phyloP scores from a whole-genome alignment of 2,113 vertebrate genomes.

The Leucopsar rothschildi region DNA sequence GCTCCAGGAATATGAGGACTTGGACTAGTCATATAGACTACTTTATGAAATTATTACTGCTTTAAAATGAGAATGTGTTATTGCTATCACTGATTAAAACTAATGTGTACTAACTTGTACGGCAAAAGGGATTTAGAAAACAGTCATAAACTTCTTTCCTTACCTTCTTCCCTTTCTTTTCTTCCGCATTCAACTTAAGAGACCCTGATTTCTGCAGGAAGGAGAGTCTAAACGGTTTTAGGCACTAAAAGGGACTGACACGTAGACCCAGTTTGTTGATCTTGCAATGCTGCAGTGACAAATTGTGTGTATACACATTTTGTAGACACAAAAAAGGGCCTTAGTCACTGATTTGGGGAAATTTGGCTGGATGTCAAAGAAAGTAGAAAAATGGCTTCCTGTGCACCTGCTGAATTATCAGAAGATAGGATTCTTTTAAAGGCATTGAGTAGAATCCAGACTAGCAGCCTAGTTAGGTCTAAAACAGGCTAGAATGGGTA shows the following conservation, averaged over 20 bases:
- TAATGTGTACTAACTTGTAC: background rate
- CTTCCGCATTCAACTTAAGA: background rate
- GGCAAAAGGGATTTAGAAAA: background rate
- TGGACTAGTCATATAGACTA: background rate
- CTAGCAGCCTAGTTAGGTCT: background rate
- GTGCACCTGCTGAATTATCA: background rate
- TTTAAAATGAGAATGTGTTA: background rate
- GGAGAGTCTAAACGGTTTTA: background rate
- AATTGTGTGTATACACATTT: background rate
- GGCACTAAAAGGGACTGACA: background rate
- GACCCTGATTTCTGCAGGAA: background rate
- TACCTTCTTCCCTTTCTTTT: background rate
- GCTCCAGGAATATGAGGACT: background rate
- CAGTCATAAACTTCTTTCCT: background rate
- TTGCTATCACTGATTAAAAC: background rate
- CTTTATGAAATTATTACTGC: background rate
- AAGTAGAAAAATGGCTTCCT: background rate
- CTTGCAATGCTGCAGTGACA: background rate
- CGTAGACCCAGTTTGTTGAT: background rate
- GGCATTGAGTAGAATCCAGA: background rate
- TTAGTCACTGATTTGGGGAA: background rate
- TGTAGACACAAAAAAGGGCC: background rate
- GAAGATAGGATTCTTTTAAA: background rate
- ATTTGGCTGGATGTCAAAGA: background rate
- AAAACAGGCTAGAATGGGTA: background rate